Evolutionary conservation across 2,113 vertebrate genomes (phyloP).

Genomic region (Miniopterus natalensis): DNA sequence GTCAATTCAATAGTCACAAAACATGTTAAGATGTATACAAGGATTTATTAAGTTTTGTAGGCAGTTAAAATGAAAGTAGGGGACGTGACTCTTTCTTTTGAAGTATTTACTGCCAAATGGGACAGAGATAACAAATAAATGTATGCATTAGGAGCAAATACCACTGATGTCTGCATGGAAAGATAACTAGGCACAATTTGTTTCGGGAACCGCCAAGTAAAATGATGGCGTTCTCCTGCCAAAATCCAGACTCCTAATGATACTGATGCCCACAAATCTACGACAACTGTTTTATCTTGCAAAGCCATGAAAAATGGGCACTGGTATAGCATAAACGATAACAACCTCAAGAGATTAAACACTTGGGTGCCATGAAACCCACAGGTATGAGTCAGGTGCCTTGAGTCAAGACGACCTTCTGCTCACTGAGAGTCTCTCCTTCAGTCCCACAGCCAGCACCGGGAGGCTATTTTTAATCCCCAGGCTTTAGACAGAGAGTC

Average conservation of each 20-base stretch:
- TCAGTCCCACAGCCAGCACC: neutral
- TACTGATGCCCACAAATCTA: neutral
- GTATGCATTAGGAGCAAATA: neutral
- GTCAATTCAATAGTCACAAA: slow-evolving; percentile 27
- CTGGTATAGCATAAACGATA: neutral
- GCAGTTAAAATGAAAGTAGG: neutral
- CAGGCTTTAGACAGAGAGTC: slow-evolving; percentile 66
- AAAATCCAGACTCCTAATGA: slow-evolving; percentile 19
- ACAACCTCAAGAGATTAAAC: neutral
- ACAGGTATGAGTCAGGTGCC: neutral
- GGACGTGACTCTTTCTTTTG: slow-evolving; percentile 7
- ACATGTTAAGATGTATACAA: neutral
- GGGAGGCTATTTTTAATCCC: slow-evolving; percentile 74
- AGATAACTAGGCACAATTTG: slow-evolving; percentile 17
- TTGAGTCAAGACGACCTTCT: neutral
- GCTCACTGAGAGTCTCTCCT: neutral
- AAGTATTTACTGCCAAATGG: slow-evolving; percentile 16
- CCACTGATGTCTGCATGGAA: neutral
- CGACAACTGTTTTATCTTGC: neutral
- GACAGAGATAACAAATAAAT: slow-evolving; percentile 44
- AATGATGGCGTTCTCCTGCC: slow-evolving; percentile 41
- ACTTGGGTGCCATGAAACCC: neutral
- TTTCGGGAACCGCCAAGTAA: slow-evolving; percentile 57
- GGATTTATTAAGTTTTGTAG: slow-evolving; percentile 38
- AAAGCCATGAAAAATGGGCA: neutral